Conservation (phyloP, 2,888 invertebrate species). For the Cryptus armator region DNA sequence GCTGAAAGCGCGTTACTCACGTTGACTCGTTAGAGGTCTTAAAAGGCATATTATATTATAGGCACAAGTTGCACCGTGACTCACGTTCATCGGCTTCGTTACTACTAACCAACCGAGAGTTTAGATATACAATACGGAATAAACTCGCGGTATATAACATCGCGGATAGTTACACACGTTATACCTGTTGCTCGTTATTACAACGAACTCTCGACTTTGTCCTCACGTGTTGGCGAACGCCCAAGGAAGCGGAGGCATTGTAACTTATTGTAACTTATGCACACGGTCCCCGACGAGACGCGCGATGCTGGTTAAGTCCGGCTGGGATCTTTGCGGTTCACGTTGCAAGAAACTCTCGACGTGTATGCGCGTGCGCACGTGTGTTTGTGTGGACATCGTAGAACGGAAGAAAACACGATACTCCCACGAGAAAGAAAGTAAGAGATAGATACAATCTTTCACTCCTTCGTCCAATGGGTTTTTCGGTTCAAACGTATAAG, state of each 20-base stretch:
- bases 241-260: conserved; percentile 57
- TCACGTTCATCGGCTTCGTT: conserved; percentile 39
- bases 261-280: conserved; percentile 66
- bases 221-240: conserved; percentile 63
- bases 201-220: conserved; percentile 60
- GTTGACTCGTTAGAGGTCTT: conserved; percentile 47
- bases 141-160: conserved; percentile 17
- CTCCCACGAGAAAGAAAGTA: conserved; percentile 57
- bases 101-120: conserved; percentile 22
- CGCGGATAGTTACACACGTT: conserved; percentile 47
- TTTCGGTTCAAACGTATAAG: conserved; percentile 27
- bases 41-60: conserved; percentile 41
- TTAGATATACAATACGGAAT: conserved; percentile 11
- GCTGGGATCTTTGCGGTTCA: conserved; percentile 34
- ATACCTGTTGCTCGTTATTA: conserved; percentile 49
- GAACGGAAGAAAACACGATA: conserved; percentile 55
- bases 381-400: conserved; percentile 16
- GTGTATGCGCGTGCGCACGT: not conserved
- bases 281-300: conserved; percentile 34
- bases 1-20: conserved; percentile 50
- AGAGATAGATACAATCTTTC: conserved; percentile 40
- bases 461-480: not conserved
- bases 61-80: conserved; percentile 43
- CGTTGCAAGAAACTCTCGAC: conserved; percentile 24
- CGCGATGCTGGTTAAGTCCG: conserved; percentile 32